These are phyloP conservation scores for Lobophora halterata DNA, from an alignment of 2,888 invertebrate genomes.

Conservation along the genomic window DNA sequence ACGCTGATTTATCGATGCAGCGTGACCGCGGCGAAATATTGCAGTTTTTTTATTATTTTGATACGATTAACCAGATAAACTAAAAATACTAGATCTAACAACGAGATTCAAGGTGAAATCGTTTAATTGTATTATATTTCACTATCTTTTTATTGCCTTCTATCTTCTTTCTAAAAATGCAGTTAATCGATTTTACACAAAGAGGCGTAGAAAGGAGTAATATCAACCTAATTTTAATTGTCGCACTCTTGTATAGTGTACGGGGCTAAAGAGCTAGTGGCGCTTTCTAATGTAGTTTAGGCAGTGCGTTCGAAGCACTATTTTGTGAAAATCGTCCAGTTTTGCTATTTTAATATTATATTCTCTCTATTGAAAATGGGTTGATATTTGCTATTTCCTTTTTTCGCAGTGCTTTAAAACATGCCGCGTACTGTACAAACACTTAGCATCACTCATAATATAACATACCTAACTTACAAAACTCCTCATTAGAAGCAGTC, in stretches of 20 bases:
- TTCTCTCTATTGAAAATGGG: no score
- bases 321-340: no score
- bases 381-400: no score
- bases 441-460: no score
- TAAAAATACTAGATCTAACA: not conserved
- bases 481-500: not conserved
- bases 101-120: no score
- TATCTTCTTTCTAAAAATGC: not conserved
- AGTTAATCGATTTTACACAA: not conserved
- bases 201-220: no score
- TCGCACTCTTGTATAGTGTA: constrained; percentile 42
- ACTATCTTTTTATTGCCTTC: no score
- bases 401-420: no score
- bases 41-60: constrained; percentile 11
- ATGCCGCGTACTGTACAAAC: no score
- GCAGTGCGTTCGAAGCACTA: constrained; percentile 13
- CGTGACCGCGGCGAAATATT: constrained; percentile 12
- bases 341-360: no score
- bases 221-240: not conserved
- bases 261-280: constrained; percentile 35
- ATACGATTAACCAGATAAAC: constrained; percentile 3
- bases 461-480: not conserved
- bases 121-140: no score
- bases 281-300: constrained; percentile 68
- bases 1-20: constrained; percentile 17